A percentile compares a stretch with the other conserved stretches of the same genome.
phyloP scores from a whole-genome alignment of 2,113 vertebrate species.

The Cnemophilus loriae region DNA sequence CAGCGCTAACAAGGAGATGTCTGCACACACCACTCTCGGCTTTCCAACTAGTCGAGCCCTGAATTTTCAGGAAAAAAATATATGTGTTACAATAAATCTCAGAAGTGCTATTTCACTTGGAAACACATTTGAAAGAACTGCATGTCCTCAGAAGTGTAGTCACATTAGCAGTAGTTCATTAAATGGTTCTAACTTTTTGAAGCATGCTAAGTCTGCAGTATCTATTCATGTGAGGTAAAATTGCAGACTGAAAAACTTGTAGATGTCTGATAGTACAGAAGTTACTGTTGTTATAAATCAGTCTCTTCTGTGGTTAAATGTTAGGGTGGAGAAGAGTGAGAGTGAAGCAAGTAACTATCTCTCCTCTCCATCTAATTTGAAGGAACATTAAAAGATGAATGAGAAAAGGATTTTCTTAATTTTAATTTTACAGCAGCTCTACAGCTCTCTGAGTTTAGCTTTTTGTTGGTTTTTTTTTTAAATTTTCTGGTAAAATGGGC shows the following conservation, averaged over 20 bases:
- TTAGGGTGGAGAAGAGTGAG: constrained; percentile 15
- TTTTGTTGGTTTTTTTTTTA: too few relatives aligned
- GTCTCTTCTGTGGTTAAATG: constrained; percentile 40
- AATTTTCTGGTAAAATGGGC: neutral
- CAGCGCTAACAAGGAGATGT: neutral
- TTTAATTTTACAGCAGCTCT: neutral
- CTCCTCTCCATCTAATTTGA: constrained; percentile 19
- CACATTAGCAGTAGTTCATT: constrained; percentile 11
- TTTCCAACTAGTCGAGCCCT: neutral
- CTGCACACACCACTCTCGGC: neutral
- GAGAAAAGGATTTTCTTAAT: neutral
- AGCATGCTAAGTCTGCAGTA: neutral
- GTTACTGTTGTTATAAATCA: constrained; percentile 36
- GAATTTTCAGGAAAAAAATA: neutral
- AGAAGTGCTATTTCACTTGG: neutral
- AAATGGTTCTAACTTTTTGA: constrained; percentile 20
- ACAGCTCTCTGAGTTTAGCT: neutral
- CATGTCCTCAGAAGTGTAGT: constrained; percentile 1
- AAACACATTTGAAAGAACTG: constrained; percentile 1
- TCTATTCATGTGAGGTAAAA: constrained; percentile 7
- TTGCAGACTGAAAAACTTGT: constrained; percentile 18
- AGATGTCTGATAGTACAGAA: constrained; percentile 29
- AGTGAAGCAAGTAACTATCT: constrained; percentile 9
- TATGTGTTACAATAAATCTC: neutral
- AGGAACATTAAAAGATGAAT: constrained; percentile 9